Conservation (phyloP, 2,888 invertebrate genomes). For the Lacanobia oleracea region DNA sequence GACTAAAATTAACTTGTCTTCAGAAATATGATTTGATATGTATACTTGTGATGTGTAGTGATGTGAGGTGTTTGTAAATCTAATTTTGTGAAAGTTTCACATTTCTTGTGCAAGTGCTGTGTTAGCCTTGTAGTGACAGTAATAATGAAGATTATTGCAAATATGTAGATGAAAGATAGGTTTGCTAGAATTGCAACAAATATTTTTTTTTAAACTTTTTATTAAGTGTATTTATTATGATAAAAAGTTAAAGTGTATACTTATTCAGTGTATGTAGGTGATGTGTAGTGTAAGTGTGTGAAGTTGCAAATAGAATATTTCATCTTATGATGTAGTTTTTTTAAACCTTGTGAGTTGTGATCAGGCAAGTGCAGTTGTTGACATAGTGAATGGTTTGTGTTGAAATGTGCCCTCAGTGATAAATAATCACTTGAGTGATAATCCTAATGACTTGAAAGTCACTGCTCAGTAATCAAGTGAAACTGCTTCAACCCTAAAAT, state of each 20-base stretch:
- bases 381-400: conserved; percentile 67
- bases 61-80: conserved; percentile 83
- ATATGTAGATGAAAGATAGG: conserved; percentile 72
- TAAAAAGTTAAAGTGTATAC: conserved; percentile 82
- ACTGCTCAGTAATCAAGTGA: conserved; percentile 54
- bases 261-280: conserved; percentile 86
- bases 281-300: conserved; percentile 90
- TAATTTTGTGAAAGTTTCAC: conserved; percentile 78
- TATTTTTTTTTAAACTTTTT: conserved; percentile 62
- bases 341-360: conserved; percentile 87
- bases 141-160: conserved; percentile 77
- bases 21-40: conserved; percentile 71
- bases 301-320: conserved; percentile 87
- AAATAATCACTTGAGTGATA: conserved; percentile 62
- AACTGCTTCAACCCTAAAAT: conserved; percentile 52
- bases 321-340: conserved; percentile 87
- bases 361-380: conserved; percentile 73
- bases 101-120: conserved; percentile 84
- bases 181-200: conserved; percentile 76
- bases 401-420: conserved; percentile 60
- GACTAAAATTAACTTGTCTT: conserved; percentile 73
- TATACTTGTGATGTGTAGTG: conserved; percentile 87
- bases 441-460: conserved; percentile 47
- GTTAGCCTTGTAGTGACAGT: conserved; percentile 81
- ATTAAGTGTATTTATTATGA: conserved; percentile 80